Evolutionary conservation across 2,888 invertebrate genomes (phyloP), one percentile per base, ranked within the genome.

Genomic region (Sarcophaga subvicina): DNA sequence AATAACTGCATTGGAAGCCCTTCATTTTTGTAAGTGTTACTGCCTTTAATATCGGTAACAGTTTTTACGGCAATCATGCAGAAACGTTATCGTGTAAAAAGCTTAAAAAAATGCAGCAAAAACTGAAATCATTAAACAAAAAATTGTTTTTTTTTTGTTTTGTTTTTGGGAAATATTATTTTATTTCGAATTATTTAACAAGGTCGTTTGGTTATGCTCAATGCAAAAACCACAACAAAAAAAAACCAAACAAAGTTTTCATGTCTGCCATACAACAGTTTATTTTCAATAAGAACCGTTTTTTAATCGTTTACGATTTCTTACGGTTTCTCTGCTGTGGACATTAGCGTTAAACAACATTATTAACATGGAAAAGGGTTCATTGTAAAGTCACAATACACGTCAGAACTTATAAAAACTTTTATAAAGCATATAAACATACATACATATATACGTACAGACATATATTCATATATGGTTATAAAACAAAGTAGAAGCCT

Each of bases 1-100:
- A 20, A 49, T 22, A 76, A 85, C 49, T 76, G 80, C 80, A 62
- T 71, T 49, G 62, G 80, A 83, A 83, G 79, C 84, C 84, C 80
- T 85, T 80, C 80, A 80, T 80, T 76, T 75, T 83, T 49, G n/a
- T 49, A 59, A 70, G 67, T 73, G 66, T 62, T 62, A 67, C 8
- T 73, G 62, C 14, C 54, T 63, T 66, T 54, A 37, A 25, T 83
- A 70, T 83, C 69, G 45, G 59, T 83, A 83, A 79, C 78, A 72
- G 60, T 27, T 72, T 66, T 45, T 54, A 67, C n/a, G 59, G 79
- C 79, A 79, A 64, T 79, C 83, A 83, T 70, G 73, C 83, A 79
- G 63, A 70, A 79, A 73, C 54, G 49, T 76, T 49, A 27, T 5
- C 5, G 22, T 22, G 17, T 2, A 59, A 71, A 22, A 22, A 22